Base-by-base conservation (phyloP, 2,888 invertebrate species). In the Caenorhabditis becei region DNA sequence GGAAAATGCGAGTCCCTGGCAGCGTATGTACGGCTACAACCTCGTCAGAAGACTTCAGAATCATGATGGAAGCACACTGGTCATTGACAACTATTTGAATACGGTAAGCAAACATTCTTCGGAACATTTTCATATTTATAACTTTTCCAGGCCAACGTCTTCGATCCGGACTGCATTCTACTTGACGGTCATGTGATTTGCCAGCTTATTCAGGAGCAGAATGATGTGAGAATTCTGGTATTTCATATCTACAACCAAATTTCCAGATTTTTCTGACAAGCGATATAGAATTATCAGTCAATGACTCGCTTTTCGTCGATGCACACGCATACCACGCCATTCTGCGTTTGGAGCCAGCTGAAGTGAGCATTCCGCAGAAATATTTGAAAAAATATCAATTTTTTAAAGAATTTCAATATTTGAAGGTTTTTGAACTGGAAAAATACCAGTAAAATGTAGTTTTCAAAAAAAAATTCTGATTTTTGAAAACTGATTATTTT, bases 291-390 rank as follows among this genome's bases (percentile, higher is more conserved):
- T 20, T 66, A 20, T 8, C 8, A 8, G 24, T 20, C 23, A 20
- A 47, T 1, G 67, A 67, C 18, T 28, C 67, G 1, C 20, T 67
- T 0, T 67, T 67, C 20, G n/a, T 67, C 0, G 67, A 67, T 3
- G 47, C 67, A 10, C 26, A 44, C 11, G 44, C 66, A 0, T 28
- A 41, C 5, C 8, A 44, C 10, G 35, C 35, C 35, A 35, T 35
- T 35, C 35, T 35, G 35, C 5, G 10, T 16, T 41, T 14, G 14
- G 16, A 14, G 44, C 44, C 7, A 26, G 11, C 2, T 14, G 8
- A 26, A 7, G 4, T 26, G 26, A 54, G 10, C 1, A 26, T 5
- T 8, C 28, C 14, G 14, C 23, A 16, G 28, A 10, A 26, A 54
- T 26, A 10, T 51, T 51, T 51, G 20, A 20, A 51, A 20, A 51